Conservation (phyloP, 2,888 invertebrate genomes). For the Limenitis camilla region DNA sequence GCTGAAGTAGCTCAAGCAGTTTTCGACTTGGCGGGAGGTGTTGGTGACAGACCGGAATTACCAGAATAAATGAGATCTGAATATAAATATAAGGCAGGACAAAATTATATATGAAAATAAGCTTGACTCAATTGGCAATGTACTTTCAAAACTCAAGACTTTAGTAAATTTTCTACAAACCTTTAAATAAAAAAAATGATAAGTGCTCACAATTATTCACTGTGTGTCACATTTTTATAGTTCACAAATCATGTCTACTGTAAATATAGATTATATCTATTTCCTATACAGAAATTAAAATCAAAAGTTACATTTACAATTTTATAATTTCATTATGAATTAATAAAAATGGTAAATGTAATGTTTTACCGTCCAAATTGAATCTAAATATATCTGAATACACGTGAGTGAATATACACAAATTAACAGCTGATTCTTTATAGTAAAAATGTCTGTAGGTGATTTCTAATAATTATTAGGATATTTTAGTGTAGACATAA, state of each 20-base stretch:
- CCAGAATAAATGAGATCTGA: slow-evolving; percentile 32
- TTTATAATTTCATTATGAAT: neutral
- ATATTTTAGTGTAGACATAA: no score
- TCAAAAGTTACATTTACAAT: neutral
- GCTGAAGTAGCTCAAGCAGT: slow-evolving; percentile 84
- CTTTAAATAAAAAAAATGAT: no score
- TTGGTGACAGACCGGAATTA: slow-evolving; percentile 76
- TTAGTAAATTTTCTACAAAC: neutral
- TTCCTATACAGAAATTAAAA: neutral
- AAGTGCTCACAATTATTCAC: no score
- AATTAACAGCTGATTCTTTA: no score
- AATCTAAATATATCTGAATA: neutral
- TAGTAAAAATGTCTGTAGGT: no score
- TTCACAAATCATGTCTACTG: no score
- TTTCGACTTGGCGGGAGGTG: slow-evolving; percentile 85
- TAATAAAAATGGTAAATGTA: neutral
- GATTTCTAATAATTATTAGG: no score
- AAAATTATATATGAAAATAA: no score
- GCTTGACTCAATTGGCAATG: slow-evolving; percentile 9
- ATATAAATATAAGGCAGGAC: no score
- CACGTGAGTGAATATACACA: neutral
- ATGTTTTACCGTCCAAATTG: slow-evolving; percentile 10
- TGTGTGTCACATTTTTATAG: no score
- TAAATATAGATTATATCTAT: neutral
- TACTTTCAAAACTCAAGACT: slow-evolving; percentile 6